A percentile compares a stretch with the other conserved stretches of the same genome.
phyloP scores from a whole-genome alignment of 2,888 invertebrate species.

The Microplitis manilae region DNA sequence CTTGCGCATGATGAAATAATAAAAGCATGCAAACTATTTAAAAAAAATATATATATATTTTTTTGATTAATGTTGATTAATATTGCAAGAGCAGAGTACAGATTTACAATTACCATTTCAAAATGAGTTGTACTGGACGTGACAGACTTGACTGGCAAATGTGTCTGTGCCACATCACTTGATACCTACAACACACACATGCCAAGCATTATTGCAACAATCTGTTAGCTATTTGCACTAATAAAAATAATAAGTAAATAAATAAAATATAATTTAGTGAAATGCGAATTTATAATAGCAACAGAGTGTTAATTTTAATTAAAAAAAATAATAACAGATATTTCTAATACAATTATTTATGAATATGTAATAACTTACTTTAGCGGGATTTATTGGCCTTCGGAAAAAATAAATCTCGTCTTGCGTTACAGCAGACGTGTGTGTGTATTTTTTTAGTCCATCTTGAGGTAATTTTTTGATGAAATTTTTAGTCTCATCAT shows the following conservation, averaged over 20 bases:
- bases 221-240: slow-evolving; percentile 16
- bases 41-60: background rate
- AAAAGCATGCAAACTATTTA: slow-evolving; percentile 16
- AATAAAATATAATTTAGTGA: slow-evolving; percentile 3
- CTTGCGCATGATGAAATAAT: slow-evolving; percentile 39
- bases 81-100: slow-evolving; percentile 26
- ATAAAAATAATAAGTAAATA: slow-evolving; percentile 38
- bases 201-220: slow-evolving; percentile 46
- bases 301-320: slow-evolving; percentile 6
- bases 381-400: slow-evolving; percentile 77
- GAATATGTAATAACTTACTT: slow-evolving; percentile 67
- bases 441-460: slow-evolving; percentile 86
- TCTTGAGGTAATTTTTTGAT: slow-evolving; percentile 80
- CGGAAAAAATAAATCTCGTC: slow-evolving; percentile 93
- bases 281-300: slow-evolving; percentile 12
- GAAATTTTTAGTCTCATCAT: slow-evolving; percentile 88
- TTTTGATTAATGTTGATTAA: background rate
- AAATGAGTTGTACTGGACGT: slow-evolving; percentile 66
- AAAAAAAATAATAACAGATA: slow-evolving; percentile 3
- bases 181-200: slow-evolving; percentile 66
- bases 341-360: too few species aligned
- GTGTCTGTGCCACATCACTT: slow-evolving; percentile 68
- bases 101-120: slow-evolving; percentile 67
- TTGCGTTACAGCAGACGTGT: slow-evolving; percentile 87
- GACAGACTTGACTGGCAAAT: slow-evolving; percentile 67